These are phyloP conservation scores for Zoroaster sp. DNA, from an alignment of 53 echinoderm and acorn worm genomes.

Conservation along the genomic window DNA sequence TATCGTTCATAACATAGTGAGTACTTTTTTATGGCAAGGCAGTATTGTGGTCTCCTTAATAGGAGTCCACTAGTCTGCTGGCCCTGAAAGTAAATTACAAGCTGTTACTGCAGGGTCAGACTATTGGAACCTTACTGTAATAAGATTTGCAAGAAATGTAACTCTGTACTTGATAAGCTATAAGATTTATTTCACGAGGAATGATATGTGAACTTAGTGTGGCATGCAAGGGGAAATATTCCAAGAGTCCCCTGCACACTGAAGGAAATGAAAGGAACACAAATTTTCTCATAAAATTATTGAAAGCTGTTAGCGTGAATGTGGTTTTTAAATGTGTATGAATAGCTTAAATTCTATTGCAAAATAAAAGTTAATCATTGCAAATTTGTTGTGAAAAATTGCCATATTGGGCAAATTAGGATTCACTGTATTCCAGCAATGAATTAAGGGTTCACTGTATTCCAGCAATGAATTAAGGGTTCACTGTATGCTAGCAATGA, in stretches of 20 bases:
- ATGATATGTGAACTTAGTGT: background rate
- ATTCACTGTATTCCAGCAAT: too few relatives aligned
- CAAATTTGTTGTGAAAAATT: too few relatives aligned
- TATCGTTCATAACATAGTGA: background rate
- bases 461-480: too few relatives aligned
- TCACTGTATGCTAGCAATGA: too few relatives aligned
- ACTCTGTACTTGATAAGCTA: background rate
- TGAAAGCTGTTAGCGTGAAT: too few relatives aligned
- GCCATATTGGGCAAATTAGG: too few relatives aligned
- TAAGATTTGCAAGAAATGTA: background rate
- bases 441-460: too few relatives aligned
- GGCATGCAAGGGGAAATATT: background rate
- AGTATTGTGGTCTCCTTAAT: background rate
- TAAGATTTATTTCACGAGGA: background rate
- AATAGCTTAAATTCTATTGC: too few relatives aligned
- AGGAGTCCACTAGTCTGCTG: background rate
- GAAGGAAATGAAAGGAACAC: too few relatives aligned
- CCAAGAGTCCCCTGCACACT: background rate
- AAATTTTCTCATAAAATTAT: too few relatives aligned
- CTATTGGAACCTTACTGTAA: background rate
- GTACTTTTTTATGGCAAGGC: background rate
- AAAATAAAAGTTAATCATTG: too few relatives aligned
- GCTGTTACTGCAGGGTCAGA: slow-evolving; percentile 30
- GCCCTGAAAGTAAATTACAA: slow-evolving; percentile 35
- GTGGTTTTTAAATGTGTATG: too few relatives aligned